These are phyloP conservation scores for Tauraco erythrolophus DNA, from an alignment of 2,113 vertebrate genomes.

Conservation along the genomic window DNA sequence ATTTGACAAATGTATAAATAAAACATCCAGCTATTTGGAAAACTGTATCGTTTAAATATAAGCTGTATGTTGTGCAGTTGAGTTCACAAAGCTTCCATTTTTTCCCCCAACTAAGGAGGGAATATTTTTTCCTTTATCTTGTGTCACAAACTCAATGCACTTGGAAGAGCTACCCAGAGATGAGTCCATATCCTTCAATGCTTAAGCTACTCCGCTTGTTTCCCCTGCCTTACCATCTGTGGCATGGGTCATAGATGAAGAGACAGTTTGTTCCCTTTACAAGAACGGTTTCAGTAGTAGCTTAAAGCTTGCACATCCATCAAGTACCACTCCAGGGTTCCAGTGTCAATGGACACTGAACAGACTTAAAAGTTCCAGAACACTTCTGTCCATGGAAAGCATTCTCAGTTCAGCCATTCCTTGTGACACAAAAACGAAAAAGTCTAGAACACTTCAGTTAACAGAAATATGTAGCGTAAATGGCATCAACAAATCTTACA, in stretches of 20 bases:
- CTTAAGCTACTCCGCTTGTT: background rate
- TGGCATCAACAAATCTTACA: background rate
- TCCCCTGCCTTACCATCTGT: background rate
- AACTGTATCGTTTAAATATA: background rate
- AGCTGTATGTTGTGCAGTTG: background rate
- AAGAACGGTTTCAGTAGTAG: background rate
- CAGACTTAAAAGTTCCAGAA: background rate
- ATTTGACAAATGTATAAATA: background rate
- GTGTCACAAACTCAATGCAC: background rate
- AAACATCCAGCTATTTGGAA: background rate
- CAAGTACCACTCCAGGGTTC: background rate
- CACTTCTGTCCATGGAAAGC: background rate
- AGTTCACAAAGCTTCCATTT: background rate
- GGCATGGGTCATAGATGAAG: background rate
- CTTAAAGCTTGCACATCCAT: background rate
- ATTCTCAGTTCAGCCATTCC: background rate
- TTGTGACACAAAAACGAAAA: background rate
- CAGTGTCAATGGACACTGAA: accelerated
- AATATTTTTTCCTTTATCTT: background rate
- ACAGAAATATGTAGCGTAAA: accelerated
- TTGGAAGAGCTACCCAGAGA: background rate
- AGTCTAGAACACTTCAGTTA: background rate
- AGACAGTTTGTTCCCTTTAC: background rate
- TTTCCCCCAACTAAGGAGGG: background rate
- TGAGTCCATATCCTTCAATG: background rate